Conservation (phyloP, 2,113 vertebrate species). For the Mellivora capensis region DNA sequence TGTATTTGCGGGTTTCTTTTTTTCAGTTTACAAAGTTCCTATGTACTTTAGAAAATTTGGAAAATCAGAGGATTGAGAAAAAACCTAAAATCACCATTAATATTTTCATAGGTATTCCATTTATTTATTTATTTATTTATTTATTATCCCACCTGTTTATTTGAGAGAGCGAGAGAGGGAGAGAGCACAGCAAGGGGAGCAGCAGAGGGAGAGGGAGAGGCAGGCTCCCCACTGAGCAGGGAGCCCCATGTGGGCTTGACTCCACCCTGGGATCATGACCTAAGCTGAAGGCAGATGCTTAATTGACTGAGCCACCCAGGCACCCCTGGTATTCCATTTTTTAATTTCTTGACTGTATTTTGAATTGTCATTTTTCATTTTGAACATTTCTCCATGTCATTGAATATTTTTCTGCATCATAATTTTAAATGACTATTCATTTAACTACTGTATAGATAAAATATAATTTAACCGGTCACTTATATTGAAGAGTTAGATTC, state of each 20-base stretch:
- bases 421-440: background rate
- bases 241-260: background rate
- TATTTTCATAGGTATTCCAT: background rate
- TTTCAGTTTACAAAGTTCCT: background rate
- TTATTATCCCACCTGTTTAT: background rate
- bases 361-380: background rate
- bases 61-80: background rate
- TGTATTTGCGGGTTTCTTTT: background rate
- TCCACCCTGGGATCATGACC: background rate
- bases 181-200: too few species aligned
- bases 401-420: background rate
- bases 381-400: background rate
- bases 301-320: background rate
- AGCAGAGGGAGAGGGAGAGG: too few species aligned
- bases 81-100: background rate
- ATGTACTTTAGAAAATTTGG: background rate
- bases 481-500: background rate
- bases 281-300: background rate
- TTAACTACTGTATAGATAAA: background rate
- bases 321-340: background rate
- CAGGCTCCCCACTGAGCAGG: background rate
- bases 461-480: background rate
- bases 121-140: too few species aligned
- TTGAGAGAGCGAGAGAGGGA: background rate
- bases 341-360: background rate